Evolutionary conservation across 2,797 vertebrate species (phyloP).

Genomic region (Xerus rutilus): DNA sequence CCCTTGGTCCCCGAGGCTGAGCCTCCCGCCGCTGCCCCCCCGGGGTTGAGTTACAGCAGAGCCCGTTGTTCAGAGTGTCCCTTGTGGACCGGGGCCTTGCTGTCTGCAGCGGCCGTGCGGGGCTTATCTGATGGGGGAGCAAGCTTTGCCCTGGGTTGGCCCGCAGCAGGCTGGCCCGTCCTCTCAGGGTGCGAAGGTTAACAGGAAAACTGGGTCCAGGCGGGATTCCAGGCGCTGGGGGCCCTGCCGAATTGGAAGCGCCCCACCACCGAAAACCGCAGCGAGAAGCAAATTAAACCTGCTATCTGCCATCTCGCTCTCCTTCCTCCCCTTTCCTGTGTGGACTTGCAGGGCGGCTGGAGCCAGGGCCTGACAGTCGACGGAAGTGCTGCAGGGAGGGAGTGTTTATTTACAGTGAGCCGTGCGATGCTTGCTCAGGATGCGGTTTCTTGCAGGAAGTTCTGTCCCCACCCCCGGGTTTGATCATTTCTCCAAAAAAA

Average conservation of each 20-base stretch:
- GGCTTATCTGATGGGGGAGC: slow-evolving; percentile 87
- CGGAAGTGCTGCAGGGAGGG: slow-evolving; percentile 96
- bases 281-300: slow-evolving; percentile 97
- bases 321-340: slow-evolving; percentile 98
- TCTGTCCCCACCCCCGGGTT: slow-evolving; percentile 92
- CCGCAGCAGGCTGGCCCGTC: slow-evolving; percentile 88
- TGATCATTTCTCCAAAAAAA: slow-evolving; percentile 91
- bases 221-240: slow-evolving; percentile 94
- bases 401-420: slow-evolving; percentile 99
- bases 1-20: slow-evolving; percentile 14
- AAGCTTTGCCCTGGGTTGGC: slow-evolving; percentile 76
- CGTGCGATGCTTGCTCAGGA: slow-evolving; percentile 98
- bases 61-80: slow-evolving; percentile 72
- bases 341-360: slow-evolving; percentile 99
- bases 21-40: neutral
- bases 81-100: slow-evolving; percentile 71
- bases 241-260: slow-evolving; percentile 92
- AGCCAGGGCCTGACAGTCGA: slow-evolving; percentile 98
- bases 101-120: slow-evolving; percentile 79
- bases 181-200: slow-evolving; percentile 94
- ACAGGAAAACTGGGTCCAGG: slow-evolving; percentile 95
- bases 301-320: slow-evolving; percentile 96
- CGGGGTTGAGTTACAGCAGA: slow-evolving; percentile 56
- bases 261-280: slow-evolving; percentile 93
- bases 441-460: slow-evolving; percentile 99